Base-by-base conservation (phyloP, 2,888 invertebrate genomes). In the Formica aserva region DNA sequence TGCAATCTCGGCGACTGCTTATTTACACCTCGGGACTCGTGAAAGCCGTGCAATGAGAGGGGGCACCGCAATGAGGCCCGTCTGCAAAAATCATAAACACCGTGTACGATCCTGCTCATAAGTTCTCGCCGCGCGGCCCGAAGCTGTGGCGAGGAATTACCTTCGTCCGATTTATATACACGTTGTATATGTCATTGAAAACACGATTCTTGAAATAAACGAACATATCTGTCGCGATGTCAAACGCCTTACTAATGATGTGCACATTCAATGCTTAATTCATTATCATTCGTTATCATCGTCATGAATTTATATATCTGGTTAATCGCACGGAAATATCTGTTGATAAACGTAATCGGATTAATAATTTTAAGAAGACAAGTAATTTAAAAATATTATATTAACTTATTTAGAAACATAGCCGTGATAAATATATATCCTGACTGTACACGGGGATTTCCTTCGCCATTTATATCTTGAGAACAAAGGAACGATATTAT, bases 1-100 rank as follows among this genome's bases (percentile, higher is more conserved):
- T 91, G 92, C 92, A 92, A 93, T 93, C 92, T 90, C 90, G 86
- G 91, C 92, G 92, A 91, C 92, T 92, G 93, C 92, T 92, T 93
- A 93, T 93, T 93, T 92, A 93, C 93, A 93, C 93, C 93, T 93
- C 86, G 89, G 89, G 91, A 92, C 85, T 75, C 80, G 89, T 83
- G 89, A 85, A 87, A 87, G 87, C 67, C 75, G 74, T 63, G 77
- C 87, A 88, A 89, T 88, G 85, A 89, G 48, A 5, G 18, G 48
- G 48, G 87, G 89, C 87, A 87, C 85, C 89, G 83, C 90, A 82
- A 89, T 84, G 84, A 86, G 85, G 35, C 26, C 82, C 88, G 92
- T 92, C 92, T 92, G 91, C 86, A 92, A 92, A 92, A 92, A 92
- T 92, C 92, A 90, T 92, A 92, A 92, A 92, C 91, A 92, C 91